These are phyloP conservation scores for Lacanobia wlatinum DNA, from an alignment of 2,888 invertebrate species.

Conservation along the genomic window DNA sequence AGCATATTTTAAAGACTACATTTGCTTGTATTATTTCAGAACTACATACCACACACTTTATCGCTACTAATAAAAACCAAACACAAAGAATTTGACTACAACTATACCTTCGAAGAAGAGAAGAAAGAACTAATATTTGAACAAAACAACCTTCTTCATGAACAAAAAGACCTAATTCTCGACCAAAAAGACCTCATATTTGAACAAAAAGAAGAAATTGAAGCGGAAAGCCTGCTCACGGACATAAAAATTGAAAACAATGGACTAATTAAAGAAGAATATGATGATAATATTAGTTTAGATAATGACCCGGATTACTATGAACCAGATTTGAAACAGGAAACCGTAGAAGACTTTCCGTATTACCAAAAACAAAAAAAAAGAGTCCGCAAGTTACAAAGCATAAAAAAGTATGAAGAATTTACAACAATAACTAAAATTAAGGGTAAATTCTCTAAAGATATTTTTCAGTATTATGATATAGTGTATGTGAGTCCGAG, in stretches of 20 bases:
- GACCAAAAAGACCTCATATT: background rate
- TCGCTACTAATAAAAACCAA: constrained; percentile 31
- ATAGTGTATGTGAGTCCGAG: constrained; percentile 59
- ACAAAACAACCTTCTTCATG: background rate
- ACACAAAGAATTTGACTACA: constrained; percentile 33
- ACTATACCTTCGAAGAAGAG: constrained; percentile 17
- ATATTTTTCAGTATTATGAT: constrained; percentile 44
- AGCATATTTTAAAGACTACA: no score
- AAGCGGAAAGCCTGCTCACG: background rate
- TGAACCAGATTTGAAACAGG: constrained; percentile 36
- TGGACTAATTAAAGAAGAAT: constrained; percentile 49
- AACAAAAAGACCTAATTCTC: background rate
- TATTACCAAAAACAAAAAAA: background rate
- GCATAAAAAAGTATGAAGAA: constrained; percentile 35
- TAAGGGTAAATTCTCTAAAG: background rate
- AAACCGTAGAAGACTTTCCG: background rate
- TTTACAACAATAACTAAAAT: constrained; percentile 27
- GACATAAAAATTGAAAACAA: constrained; percentile 51
- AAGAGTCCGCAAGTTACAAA: constrained; percentile 4
- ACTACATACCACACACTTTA: constrained; percentile 24
- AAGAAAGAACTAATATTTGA: constrained; percentile 2
- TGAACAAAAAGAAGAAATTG: constrained; percentile 9
- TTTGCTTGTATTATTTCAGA: constrained; percentile 32
- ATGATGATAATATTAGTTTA: background rate
- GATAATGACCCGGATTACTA: constrained; percentile 39